Base-by-base conservation (phyloP, 2,797 vertebrate genomes). In the Chaetodon trifasciatus region DNA sequence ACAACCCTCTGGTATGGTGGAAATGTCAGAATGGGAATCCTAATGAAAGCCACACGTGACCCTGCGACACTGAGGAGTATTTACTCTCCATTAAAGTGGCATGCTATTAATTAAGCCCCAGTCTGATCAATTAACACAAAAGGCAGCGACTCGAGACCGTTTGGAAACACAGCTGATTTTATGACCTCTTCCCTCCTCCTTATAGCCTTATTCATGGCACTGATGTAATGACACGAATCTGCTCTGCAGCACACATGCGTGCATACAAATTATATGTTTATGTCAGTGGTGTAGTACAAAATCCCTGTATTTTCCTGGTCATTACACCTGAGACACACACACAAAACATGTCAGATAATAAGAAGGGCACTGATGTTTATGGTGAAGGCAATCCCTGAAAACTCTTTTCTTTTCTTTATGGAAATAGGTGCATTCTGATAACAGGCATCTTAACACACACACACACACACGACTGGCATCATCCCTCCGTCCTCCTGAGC, bases 101-200 rank as follows among this genome's bases (percentile, higher is more conserved):
- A 53, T 3, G 56, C 7, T 32, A 64, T 89, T 86, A 73, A 89
- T 91, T 85, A 84, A 39, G 65, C 16, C 3, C 3, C 66, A 23
- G 73, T 80, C 76, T 75, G 70, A 86, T 89, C 81, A 83, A 80
- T 50, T 85, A 84, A 60, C 58, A 66, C n/a, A 63, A 74, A 69
- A 82, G 68, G 74, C 56, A 60, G 77, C 3, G 47, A 70, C 80
- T 86, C 7, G 0, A 65, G 55, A 74, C 60, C 24, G 13, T 71
- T 80, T 70, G 70, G 49, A 79, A 81, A 77, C 84, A 69, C 44
- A 42, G 84, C 64, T 79, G 85, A 84, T 91, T 83, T 68, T 8
- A 46, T 70, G 74, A 81, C 86, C 88, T 42, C 46, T 61, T 81
- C 68, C 57, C 62, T 55, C 69, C 72, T 77, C 58, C 71, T 79